A percentile compares a stretch with the other conserved stretches of the same genome.
Conservation (phyloP, 2,888 invertebrate genomes). For the Cyclophora punctaria region DNA sequence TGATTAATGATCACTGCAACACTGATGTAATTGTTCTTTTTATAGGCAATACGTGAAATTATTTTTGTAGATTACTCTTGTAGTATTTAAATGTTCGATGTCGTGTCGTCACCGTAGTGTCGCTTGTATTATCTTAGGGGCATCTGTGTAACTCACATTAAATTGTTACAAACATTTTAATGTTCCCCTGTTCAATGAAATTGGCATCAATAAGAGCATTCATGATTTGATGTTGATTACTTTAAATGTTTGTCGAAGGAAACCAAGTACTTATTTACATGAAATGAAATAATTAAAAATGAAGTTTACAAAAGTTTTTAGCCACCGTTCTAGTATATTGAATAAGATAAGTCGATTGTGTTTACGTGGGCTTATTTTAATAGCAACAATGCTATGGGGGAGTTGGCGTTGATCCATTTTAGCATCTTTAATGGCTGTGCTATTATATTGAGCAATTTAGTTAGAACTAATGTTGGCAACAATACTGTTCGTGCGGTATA, state of each 20-base stretch:
- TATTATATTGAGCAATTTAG: slow-evolving; percentile 35
- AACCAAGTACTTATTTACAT: slow-evolving; percentile 30
- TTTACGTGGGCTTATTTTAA: slow-evolving; percentile 15
- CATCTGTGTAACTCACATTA: background rate
- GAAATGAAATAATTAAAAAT: slow-evolving; percentile 31
- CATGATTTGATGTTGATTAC: background rate
- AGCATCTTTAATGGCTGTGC: slow-evolving; percentile 62
- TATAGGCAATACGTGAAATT: slow-evolving; percentile 4
- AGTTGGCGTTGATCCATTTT: slow-evolving; percentile 45
- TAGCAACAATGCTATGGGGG: slow-evolving; percentile 22
- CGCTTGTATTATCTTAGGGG: slow-evolving; percentile 7
- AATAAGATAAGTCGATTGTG: slow-evolving; percentile 29
- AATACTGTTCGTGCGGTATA: slow-evolving; percentile 1
- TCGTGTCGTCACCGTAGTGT: slow-evolving; percentile 46
- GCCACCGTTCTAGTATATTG: slow-evolving; percentile 36
- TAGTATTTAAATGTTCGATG: slow-evolving; percentile 43
- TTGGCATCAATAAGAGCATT: background rate
- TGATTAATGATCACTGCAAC: slow-evolving; percentile 7
- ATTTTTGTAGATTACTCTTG: slow-evolving; percentile 30
- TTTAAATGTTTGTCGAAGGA: slow-evolving; percentile 26
- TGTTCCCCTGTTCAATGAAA: slow-evolving; percentile 1
- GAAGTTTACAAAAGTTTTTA: slow-evolving; percentile 51
- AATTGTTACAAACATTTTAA: background rate
- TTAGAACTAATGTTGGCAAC: slow-evolving; percentile 27
- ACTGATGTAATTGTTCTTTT: slow-evolving; percentile 1